Conservation (phyloP, 2,797 vertebrate species). For the Tapirus indicus region DNA sequence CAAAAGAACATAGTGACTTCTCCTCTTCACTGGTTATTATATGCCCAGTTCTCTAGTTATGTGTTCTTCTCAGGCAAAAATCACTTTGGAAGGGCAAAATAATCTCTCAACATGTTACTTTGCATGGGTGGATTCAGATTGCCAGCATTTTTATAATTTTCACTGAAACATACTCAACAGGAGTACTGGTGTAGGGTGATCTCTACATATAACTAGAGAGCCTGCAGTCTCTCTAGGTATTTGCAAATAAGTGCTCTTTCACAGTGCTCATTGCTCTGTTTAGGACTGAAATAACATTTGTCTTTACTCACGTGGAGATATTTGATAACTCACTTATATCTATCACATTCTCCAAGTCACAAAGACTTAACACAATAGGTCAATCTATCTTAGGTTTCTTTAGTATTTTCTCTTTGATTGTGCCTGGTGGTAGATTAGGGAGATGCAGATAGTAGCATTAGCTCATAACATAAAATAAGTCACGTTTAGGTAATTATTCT, state of each 20-base stretch:
- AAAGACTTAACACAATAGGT: conserved; percentile 45
- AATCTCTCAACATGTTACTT: background rate
- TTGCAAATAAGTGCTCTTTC: conserved; percentile 34
- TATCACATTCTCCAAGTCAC: conserved; percentile 38
- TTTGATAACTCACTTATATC: conserved; percentile 51
- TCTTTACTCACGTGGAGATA: conserved; percentile 41
- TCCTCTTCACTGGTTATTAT: background rate
- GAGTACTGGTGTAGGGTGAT: background rate
- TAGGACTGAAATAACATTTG: conserved; percentile 24
- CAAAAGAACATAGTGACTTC: background rate
- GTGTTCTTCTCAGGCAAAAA: background rate
- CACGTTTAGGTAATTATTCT: conserved; percentile 13
- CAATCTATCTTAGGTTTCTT: conserved; percentile 31
- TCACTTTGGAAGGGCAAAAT: background rate
- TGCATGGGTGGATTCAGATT: background rate
- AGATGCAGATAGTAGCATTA: background rate
- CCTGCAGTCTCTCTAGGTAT: background rate
- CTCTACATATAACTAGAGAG: background rate
- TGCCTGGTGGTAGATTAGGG: background rate
- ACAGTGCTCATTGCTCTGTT: background rate
- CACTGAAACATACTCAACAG: background rate
- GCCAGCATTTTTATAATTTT: background rate
- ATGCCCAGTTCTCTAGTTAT: background rate
- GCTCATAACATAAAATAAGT: conserved; percentile 28
- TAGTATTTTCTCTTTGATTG: background rate